Conservation (phyloP, 2,888 invertebrate species). For the Choristoneura rosaceana region DNA sequence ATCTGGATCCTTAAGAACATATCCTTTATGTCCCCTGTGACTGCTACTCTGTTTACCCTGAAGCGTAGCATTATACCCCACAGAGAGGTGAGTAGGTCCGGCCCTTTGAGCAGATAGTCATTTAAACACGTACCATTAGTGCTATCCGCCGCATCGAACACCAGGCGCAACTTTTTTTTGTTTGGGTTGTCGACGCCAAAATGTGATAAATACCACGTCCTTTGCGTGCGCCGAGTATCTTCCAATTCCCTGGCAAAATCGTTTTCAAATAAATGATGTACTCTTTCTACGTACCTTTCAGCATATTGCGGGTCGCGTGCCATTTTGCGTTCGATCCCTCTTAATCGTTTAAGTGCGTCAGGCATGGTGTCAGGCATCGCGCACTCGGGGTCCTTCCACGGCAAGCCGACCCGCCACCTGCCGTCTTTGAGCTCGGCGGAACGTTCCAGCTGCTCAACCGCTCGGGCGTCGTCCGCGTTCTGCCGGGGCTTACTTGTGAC, state of each 20-base stretch:
- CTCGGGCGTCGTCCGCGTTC: constrained; percentile 39
- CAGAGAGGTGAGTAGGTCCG: constrained; percentile 47
- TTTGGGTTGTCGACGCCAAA: constrained; percentile 45
- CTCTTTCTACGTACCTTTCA: constrained; percentile 9
- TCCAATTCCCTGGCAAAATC: constrained; percentile 43
- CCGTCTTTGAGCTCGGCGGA: constrained; percentile 21
- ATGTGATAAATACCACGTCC: constrained; percentile 50
- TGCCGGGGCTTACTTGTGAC: constrained; percentile 41
- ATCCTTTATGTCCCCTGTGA: constrained; percentile 54
- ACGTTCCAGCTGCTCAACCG: constrained; percentile 42
- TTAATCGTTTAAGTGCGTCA: not conserved
- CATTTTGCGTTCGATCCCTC: not conserved
- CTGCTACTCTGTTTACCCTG: constrained; percentile 53
- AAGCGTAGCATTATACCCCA: constrained; percentile 60
- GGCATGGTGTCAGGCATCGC: not conserved
- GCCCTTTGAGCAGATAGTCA: constrained; percentile 42
- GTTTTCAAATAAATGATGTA: constrained; percentile 47
- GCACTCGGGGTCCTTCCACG: not conserved
- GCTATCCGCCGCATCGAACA: constrained; percentile 46
- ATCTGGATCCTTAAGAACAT: constrained; percentile 54
- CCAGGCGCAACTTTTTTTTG: constrained; percentile 43
- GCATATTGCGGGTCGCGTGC: not conserved
- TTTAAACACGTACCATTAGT: constrained; percentile 43
- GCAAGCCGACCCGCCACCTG: not conserved
- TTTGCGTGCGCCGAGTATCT: not conserved